Evolutionary conservation across 2,113 vertebrate genomes (phyloP), one percentile per base, ranked within the genome.

Genomic region (Galbula dea): DNA sequence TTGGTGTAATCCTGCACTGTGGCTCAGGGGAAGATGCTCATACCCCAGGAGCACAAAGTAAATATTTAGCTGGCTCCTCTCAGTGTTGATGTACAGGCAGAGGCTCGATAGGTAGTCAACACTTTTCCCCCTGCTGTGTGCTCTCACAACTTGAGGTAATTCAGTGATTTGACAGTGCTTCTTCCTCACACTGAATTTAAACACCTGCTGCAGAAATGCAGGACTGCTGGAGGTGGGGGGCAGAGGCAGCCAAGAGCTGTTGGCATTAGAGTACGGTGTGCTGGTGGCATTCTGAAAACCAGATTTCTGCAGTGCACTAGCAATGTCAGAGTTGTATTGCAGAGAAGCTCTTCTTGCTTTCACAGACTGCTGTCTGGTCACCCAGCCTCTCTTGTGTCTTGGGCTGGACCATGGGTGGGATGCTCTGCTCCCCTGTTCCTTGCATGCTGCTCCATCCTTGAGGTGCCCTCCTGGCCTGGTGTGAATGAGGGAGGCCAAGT

Each of bases 311-410:
- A 24, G n/a, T 18, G 45, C 2, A 1, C 58, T 55, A 32, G 39
- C 49, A 22, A 5, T 5, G 2, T 24, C 7, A 11, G 12, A 34
- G 71, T 9, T 5, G 0, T 18, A 1, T 39, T 61, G 54, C 45
- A 30, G 66, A 22, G 22, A 41, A 6, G 2, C 16, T 15, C 7
- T 24, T 57, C 59, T 15, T n/a, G 45, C 37, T 45, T 29, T 16
- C 13, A 1, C 41, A 15, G 24, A 11, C 29, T 10, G 1, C 37
- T 0, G 0, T 11, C 26, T 2, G 1, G 1, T 41, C 9, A 1
- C 65, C 41, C 0, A 17, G 6, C 4, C 22, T 43, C 55, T 29
- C 8, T n/a, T 2, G 0, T 46, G 55, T 67, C 58, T 10, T 34
- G 67, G 52, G 36, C 76, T 30, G 39, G 43, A 19, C 26, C 2